Conservation (phyloP, 2,113 vertebrate species). For the Cnemophilus loriae region DNA sequence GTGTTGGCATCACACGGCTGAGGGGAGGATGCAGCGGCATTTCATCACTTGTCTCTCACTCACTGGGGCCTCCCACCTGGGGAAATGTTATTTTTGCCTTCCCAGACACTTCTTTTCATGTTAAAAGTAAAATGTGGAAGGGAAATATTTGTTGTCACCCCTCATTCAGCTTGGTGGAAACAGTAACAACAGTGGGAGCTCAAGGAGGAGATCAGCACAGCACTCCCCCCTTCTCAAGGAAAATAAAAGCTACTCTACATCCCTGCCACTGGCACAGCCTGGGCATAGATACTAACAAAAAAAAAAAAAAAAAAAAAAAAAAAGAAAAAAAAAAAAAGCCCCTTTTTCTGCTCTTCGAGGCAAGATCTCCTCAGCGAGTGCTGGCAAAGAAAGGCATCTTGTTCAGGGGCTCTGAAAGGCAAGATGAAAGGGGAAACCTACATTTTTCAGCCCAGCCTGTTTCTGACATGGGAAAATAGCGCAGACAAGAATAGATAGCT, state of each 20-base stretch:
- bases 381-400: conserved; percentile 75
- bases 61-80: background rate
- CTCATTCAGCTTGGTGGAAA: conserved; percentile 1
- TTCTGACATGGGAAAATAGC: conserved; percentile 77
- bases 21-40: background rate
- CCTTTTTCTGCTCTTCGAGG: conserved; percentile 54
- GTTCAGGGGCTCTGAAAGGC: conserved; percentile 68
- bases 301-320: background rate
- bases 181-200: conserved; percentile 58
- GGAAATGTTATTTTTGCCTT: conserved; percentile 1
- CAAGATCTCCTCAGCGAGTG: conserved; percentile 56
- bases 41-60: background rate
- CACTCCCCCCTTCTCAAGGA: conserved; percentile 53
- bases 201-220: conserved; percentile 10
- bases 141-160: background rate
- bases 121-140: conserved; percentile 30
- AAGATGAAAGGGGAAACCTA: conserved; percentile 74
- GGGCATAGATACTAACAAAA: conserved; percentile 38
- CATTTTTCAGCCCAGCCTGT: conserved; percentile 73
- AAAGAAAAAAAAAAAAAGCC: background rate
- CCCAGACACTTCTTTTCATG: conserved; percentile 41
- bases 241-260: conserved; percentile 72
- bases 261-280: conserved; percentile 38
- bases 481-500: conserved; percentile 75
- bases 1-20: background rate